Conservation (phyloP, 2,113 vertebrate species). For the Azemiops feae region DNA sequence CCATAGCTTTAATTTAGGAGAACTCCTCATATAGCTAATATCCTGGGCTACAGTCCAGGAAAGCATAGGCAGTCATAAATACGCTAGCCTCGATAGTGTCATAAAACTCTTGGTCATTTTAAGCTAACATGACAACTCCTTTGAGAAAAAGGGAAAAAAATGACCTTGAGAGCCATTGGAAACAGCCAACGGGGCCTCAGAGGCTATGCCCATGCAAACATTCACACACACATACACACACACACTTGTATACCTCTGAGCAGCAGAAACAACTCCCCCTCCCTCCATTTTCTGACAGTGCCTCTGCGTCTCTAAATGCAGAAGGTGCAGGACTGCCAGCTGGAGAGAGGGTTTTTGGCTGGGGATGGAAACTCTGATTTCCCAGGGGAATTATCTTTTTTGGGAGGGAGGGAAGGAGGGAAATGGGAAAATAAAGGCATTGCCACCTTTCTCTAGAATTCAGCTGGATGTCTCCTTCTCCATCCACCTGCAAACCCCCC, state of each 20-base stretch:
- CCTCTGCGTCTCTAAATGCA: constrained; percentile 9
- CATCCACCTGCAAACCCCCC: background rate
- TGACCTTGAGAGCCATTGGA: background rate
- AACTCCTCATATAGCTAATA: background rate
- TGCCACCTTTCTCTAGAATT: background rate
- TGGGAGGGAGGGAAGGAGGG: background rate
- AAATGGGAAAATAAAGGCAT: background rate
- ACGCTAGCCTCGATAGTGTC: background rate
- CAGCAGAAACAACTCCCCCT: background rate
- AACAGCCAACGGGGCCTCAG: background rate
- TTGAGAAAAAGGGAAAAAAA: no score
- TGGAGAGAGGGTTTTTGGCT: background rate
- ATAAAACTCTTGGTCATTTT: background rate
- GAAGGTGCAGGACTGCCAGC: background rate
- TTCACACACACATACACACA: no score
- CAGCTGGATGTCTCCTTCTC: background rate
- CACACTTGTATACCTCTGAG: no score
- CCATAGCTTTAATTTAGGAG: background rate
- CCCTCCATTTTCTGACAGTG: background rate
- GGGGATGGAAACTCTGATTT: constrained; percentile 3
- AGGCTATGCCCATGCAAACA: background rate
- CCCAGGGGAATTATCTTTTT: constrained; percentile 10
- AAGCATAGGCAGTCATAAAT: background rate
- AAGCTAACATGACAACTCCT: background rate
- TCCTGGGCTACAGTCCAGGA: background rate